Conservation (phyloP, 2,888 invertebrate genomes). For the Carpatolechia fugitivella region DNA sequence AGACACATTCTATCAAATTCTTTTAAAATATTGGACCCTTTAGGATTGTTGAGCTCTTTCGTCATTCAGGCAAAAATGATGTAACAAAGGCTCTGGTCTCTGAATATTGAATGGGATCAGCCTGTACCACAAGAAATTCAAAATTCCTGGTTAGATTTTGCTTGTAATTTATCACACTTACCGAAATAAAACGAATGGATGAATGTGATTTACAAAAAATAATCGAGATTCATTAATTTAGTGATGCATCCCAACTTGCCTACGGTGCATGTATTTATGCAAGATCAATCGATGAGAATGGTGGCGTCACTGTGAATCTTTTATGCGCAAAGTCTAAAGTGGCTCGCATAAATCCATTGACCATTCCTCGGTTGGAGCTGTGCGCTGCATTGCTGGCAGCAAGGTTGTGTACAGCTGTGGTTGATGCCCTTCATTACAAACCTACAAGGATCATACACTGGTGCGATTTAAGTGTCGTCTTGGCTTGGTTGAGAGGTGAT, state of each 20-base stretch:
- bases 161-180: constrained; percentile 7
- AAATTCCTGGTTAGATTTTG: constrained; percentile 12
- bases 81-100: constrained; percentile 21
- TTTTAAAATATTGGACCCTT: constrained; percentile 22
- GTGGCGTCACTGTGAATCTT: constrained; percentile 4
- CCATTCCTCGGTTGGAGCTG: constrained; percentile 22
- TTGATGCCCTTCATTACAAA: neutral
- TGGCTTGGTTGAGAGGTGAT: neutral
- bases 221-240: constrained; percentile 4
- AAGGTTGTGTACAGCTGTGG: constrained; percentile 2
- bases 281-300: constrained; percentile 6
- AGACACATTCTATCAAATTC: neutral
- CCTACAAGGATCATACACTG: neutral
- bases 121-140: constrained; percentile 13
- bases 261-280: constrained; percentile 18
- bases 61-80: constrained; percentile 25
- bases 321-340: constrained; percentile 16
- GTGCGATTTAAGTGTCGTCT: neutral
- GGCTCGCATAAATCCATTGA: constrained; percentile 14
- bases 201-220: constrained; percentile 1
- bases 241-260: neutral
- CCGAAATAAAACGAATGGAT: neutral
- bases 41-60: constrained; percentile 22
- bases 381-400: constrained; percentile 21
- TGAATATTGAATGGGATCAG: constrained; percentile 22